Percentiles rank a stretch among this genome's conserved stretches.
Evolutionary conservation across 2,888 invertebrate genomes (phyloP).

Genomic region (Podotricha telesiphe): DNA sequence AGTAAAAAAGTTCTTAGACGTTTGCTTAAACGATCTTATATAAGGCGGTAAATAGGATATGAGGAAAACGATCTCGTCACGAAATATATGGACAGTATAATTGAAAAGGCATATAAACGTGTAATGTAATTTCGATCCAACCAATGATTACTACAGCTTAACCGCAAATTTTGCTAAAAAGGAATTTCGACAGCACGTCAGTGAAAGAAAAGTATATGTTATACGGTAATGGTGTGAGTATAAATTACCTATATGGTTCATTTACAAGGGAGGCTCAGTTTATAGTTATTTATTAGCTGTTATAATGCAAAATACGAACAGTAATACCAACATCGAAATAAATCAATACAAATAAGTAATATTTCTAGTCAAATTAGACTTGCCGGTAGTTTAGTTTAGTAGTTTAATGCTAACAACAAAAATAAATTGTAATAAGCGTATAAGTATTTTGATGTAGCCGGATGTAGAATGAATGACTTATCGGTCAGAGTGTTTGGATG

Average conservation of each 20-base stretch:
- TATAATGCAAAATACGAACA: background rate
- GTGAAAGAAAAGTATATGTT: conserved; percentile 17
- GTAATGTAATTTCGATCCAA: conserved; percentile 34
- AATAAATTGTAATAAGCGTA: too few species aligned
- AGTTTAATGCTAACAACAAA: too few species aligned
- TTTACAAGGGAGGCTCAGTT: background rate
- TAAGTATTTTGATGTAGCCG: too few species aligned
- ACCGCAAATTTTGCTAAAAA: conserved; percentile 35
- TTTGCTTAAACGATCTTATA: conserved; percentile 1
- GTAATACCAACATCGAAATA: background rate
- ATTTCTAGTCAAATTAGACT: too few species aligned
- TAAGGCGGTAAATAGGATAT: conserved; percentile 13
- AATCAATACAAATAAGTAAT: too few species aligned
- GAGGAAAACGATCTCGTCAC: conserved; percentile 32
- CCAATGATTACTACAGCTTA: conserved; percentile 34
- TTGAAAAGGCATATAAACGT: conserved; percentile 36
- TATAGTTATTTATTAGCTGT: background rate
- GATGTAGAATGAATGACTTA: too few species aligned
- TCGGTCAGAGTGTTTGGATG: too few species aligned
- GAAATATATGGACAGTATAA: conserved; percentile 32
- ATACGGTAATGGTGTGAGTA: background rate
- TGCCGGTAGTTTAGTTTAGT: too few species aligned
- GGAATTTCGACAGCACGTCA: conserved; percentile 30
- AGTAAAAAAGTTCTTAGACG: background rate
- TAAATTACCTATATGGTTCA: background rate